Percentiles rank a stretch among this genome's conserved stretches.
Evolutionary conservation across 1,140 invertebrate genomes (phyloP).

Genomic region (Druon quercuslanigerum): DNA sequence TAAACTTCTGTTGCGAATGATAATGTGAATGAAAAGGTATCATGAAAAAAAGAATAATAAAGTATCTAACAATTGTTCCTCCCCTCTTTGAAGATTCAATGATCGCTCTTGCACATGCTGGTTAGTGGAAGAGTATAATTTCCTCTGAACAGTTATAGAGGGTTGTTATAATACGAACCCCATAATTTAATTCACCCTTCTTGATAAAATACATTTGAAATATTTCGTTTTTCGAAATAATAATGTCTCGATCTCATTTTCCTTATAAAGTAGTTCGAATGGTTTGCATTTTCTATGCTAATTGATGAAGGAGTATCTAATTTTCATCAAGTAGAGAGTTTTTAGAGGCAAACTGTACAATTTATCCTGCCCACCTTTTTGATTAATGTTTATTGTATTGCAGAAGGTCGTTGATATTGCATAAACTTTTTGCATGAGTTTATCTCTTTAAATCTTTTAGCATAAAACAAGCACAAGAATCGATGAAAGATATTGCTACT

Average conservation of each 20-base stretch:
- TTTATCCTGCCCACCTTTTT: not conserved
- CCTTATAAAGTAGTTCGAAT: slow-evolving; percentile 6
- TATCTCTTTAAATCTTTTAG: not conserved
- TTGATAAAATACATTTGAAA: slow-evolving; percentile 5
- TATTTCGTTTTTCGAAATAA: not conserved
- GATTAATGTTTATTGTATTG: not conserved
- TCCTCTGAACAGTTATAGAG: slow-evolving; percentile 7
- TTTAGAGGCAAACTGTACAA: slow-evolving; percentile 2
- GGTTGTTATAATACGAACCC: not conserved
- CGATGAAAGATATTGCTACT: slow-evolving; percentile 9
- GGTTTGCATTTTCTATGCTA: not conserved
- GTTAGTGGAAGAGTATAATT: slow-evolving; percentile 8
- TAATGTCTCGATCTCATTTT: not conserved
- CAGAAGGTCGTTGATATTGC: not conserved
- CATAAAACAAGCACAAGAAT: not conserved
- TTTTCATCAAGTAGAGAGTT: not conserved
- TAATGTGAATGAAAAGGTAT: too few species aligned
- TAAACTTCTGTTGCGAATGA: too few species aligned
- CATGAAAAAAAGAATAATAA: too few species aligned
- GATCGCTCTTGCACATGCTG: not conserved
- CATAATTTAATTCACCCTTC: slow-evolving; percentile 16
- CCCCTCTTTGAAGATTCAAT: slow-evolving; percentile 5
- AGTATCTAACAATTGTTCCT: not conserved
- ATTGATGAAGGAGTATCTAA: not conserved
- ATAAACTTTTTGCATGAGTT: not conserved